A percentile compares a stretch with the other conserved stretches of the same genome.
These are phyloP conservation scores for Ammodramus savannarum DNA, from an alignment of 2,113 vertebrate genomes.

Conservation along the genomic window DNA sequence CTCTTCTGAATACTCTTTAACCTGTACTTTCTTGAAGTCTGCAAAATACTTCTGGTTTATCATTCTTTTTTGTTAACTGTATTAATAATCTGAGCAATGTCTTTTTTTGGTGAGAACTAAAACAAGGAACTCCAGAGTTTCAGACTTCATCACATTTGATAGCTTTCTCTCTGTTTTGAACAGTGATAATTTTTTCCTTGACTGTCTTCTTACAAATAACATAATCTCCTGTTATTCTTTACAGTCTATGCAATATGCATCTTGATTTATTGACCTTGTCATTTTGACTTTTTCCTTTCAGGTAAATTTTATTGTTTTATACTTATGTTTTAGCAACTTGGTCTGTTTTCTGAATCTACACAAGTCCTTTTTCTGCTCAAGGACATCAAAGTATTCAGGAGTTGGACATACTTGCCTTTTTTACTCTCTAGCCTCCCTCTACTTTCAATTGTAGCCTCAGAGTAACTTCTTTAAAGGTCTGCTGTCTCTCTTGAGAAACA, in stretches of 20 bases:
- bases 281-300: neutral
- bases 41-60: neutral
- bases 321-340: neutral
- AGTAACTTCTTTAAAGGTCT: neutral
- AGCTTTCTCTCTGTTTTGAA: neutral
- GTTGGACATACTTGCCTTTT: neutral
- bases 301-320: neutral
- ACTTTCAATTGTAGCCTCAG: neutral
- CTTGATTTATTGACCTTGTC: neutral
- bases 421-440: neutral
- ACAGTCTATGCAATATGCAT: neutral
- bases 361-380: neutral
- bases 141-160: neutral
- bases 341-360: neutral
- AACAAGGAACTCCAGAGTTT: neutral
- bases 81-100: neutral
- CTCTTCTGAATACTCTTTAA: neutral
- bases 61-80: neutral
- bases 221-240: neutral
- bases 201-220: neutral
- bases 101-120: neutral
- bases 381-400: neutral
- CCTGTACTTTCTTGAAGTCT: neutral
- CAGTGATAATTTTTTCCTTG: neutral
- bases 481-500: neutral